These are phyloP conservation scores for Notarius lentiginosus DNA, from an alignment of 2,113 vertebrate genomes.

Conservation along the genomic window DNA sequence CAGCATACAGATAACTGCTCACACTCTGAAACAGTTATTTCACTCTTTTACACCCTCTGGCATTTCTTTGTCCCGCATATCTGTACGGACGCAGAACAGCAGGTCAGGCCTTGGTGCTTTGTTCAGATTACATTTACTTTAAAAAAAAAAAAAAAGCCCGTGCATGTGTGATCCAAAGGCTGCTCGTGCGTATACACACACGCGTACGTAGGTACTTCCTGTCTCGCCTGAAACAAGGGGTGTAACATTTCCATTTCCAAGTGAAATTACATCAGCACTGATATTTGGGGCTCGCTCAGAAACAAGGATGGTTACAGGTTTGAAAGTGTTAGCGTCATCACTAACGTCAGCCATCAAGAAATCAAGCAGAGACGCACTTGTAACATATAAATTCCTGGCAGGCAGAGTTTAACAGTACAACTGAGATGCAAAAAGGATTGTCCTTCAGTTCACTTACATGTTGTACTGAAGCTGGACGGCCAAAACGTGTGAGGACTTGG, in stretches of 20 bases:
- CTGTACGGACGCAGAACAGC: neutral
- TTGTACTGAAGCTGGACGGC: neutral
- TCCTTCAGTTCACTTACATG: neutral
- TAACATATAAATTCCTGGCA: neutral
- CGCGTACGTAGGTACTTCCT: neutral
- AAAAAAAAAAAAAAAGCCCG: neutral
- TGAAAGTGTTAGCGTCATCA: neutral
- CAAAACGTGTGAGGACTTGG: neutral
- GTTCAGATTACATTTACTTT: neutral
- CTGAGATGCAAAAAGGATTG: neutral
- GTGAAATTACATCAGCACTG: neutral
- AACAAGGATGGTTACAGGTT: neutral
- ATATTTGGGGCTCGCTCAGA: neutral
- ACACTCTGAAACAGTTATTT: neutral
- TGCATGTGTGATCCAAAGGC: neutral
- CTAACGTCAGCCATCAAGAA: neutral
- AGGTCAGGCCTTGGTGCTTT: neutral
- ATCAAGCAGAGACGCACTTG: slow-evolving; percentile 3
- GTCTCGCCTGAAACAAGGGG: neutral
- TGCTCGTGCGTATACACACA: neutral
- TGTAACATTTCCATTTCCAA: neutral
- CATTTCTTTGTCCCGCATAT: neutral
- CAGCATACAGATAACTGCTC: slow-evolving; percentile 1
- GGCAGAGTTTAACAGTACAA: neutral
- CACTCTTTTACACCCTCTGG: neutral